Percentiles rank a stretch among this genome's conserved stretches.
These are phyloP conservation scores for Oscheius sp. DNA, from an alignment of 1,140 invertebrate species.

Conservation along the genomic window DNA sequence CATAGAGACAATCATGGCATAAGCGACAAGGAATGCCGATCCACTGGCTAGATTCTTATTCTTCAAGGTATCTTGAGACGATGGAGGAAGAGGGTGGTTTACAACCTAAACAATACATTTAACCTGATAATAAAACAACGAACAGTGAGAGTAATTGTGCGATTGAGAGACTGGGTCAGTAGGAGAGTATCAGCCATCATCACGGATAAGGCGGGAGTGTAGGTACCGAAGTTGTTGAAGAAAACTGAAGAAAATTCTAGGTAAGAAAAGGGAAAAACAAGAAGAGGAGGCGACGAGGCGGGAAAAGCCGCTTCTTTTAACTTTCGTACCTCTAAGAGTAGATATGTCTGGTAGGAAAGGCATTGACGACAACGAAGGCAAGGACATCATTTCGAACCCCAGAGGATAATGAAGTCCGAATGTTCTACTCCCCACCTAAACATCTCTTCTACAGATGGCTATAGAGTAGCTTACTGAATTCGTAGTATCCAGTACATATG, in stretches of 20 bases:
- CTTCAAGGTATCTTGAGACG: conserved; percentile 31
- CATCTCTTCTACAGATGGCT: background rate
- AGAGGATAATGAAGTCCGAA: conserved; percentile 33
- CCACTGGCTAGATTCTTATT: conserved; percentile 17
- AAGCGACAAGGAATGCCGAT: conserved; percentile 27
- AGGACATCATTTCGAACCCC: conserved; percentile 16
- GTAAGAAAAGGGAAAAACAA: background rate
- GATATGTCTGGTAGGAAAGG: background rate
- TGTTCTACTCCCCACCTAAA: conserved; percentile 14
- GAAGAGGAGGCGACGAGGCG: background rate
- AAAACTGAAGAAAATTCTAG: conserved; percentile 10
- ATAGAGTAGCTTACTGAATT: conserved; percentile 6
- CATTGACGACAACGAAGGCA: background rate
- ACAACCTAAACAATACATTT: conserved; percentile 26
- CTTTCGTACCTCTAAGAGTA: conserved; percentile 2
- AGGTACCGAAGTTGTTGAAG: conserved; percentile 36
- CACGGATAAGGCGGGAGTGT: conserved; percentile 29
- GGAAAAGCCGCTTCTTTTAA: background rate
- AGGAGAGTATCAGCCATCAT: conserved; percentile 29
- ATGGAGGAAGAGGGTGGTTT: conserved; percentile 41
- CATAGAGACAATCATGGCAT: conserved; percentile 38
- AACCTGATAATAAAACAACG: background rate
- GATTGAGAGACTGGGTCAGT: background rate
- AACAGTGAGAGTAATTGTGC: conserved; percentile 11
- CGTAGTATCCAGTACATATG: background rate